These are phyloP conservation scores for Ophioninae sp. DNA, from an alignment of 2,888 invertebrate genomes.

Conservation along the genomic window DNA sequence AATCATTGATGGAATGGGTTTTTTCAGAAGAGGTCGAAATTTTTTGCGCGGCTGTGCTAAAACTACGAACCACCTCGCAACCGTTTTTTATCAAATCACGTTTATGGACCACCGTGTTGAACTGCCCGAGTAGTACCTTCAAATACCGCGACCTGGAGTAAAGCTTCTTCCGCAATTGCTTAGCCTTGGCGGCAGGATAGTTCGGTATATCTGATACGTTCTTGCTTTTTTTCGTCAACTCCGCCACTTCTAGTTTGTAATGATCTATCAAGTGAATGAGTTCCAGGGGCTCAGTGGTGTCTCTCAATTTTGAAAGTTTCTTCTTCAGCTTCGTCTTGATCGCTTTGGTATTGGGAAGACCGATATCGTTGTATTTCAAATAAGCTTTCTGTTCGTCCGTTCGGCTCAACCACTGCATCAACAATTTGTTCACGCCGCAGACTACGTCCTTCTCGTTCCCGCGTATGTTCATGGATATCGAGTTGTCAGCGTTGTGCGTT, in stretches of 20 bases:
- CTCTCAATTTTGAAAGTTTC: neutral
- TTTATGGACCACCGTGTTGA: too few relatives aligned
- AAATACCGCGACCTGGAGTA: too few relatives aligned
- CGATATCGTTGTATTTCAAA: constrained; percentile 18
- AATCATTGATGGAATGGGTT: neutral
- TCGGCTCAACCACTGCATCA: constrained; percentile 62
- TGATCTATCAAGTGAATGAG: neutral
- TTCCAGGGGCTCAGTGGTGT: neutral
- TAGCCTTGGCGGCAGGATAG: neutral
- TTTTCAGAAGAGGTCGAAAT: neutral
- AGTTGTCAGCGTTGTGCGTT: neutral
- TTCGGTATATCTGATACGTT: too few relatives aligned
- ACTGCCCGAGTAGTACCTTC: too few relatives aligned
- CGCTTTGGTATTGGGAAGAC: neutral
- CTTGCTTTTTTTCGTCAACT: neutral
- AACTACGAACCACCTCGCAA: neutral
- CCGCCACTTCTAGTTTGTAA: neutral
- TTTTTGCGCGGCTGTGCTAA: neutral
- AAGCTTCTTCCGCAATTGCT: neutral
- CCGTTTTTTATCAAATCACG: too few relatives aligned
- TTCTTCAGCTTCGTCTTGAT: neutral
- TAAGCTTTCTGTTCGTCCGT: constrained; percentile 38
- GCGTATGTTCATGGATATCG: neutral
- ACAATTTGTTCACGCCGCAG: constrained; percentile 29
- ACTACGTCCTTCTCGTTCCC: neutral